Conservation (phyloP, 2,113 vertebrate genomes). For the Centropristis striata region DNA sequence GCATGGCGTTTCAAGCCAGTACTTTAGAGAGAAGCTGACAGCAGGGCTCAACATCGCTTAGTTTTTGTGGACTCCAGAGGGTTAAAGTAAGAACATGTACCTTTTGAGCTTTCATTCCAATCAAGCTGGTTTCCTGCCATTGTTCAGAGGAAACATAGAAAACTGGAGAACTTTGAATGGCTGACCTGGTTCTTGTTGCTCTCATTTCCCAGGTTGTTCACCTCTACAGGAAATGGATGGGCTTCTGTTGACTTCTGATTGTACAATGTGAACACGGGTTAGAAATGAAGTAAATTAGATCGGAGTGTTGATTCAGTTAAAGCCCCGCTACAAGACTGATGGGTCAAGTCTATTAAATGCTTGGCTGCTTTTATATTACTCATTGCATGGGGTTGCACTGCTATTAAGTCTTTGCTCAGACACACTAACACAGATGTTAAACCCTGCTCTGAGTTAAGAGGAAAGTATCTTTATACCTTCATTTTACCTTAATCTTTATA, state of each 20-base stretch:
- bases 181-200: not conserved
- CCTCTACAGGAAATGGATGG: not conserved
- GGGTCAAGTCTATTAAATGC: conserved; percentile 45
- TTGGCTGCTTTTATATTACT: not conserved
- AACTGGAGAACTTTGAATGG: not conserved
- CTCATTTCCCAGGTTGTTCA: not conserved
- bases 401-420: not conserved
- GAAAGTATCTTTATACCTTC: not conserved
- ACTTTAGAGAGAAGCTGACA: no score
- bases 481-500: conserved; percentile 17
- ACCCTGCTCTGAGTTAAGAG: not conserved
- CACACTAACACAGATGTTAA: not conserved
- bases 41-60: no score
- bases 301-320: not conserved
- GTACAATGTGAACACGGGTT: not conserved
- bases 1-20: no score
- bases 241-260: not conserved
- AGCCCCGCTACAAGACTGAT: not conserved
- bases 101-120: not conserved
- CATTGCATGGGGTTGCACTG: not conserved
- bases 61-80: no score
- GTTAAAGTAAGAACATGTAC: no score
- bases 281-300: conserved; percentile 19
- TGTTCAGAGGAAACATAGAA: not conserved
- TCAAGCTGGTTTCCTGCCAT: not conserved